phyloP scores from a whole-genome alignment of 2,113 vertebrate genomes.

The Tenrec ecaudatus region DNA sequence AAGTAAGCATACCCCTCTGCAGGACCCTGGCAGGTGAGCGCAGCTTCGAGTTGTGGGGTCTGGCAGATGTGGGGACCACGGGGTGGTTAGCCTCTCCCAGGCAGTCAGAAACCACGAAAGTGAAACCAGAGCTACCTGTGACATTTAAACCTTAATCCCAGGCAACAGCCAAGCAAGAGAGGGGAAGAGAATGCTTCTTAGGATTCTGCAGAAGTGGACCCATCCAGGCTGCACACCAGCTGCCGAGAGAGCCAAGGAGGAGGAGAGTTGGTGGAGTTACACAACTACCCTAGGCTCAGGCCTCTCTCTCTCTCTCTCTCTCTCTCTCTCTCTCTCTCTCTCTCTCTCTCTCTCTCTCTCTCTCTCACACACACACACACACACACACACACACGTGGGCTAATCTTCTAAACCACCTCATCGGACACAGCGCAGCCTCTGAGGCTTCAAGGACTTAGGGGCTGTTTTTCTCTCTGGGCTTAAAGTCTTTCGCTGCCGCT shows the following conservation, averaged over 20 bases:
- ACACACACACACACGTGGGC: background rate
- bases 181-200: background rate
- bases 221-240: background rate
- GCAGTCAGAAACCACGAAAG: background rate
- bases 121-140: background rate
- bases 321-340: conserved; percentile 19
- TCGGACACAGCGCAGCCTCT: conserved; percentile 52
- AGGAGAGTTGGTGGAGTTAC: background rate
- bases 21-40: background rate
- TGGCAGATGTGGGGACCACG: background rate
- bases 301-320: background rate
- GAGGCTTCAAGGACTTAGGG: conserved; percentile 68
- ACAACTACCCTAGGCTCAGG: background rate
- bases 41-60: background rate
- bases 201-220: background rate
- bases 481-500: conserved; percentile 71
- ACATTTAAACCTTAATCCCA: conserved; percentile 45
- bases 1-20: background rate
- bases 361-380: too few species aligned
- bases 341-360: conserved; percentile 19
- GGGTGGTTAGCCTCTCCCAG: background rate
- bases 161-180: background rate
- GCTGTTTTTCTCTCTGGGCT: conserved; percentile 41
- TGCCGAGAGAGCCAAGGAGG: background rate
- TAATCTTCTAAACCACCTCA: conserved; percentile 59